Conservation (phyloP, 2,888 invertebrate genomes). For the Eustalomyia histrio region DNA sequence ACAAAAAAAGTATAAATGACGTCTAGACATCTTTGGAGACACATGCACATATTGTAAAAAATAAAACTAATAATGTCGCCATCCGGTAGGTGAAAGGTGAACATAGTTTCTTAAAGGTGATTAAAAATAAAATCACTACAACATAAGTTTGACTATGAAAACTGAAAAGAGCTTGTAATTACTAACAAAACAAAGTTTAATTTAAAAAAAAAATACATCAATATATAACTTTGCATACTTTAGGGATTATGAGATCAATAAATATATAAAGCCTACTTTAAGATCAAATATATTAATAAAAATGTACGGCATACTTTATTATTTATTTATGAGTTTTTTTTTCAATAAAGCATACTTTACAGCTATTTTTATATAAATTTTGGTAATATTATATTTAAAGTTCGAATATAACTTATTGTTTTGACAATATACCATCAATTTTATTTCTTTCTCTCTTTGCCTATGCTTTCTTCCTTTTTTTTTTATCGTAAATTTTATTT, state of each 20-base stretch:
- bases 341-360: slow-evolving; percentile 10
- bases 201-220: neutral
- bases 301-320: no score
- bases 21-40: slow-evolving; percentile 66
- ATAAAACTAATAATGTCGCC: slow-evolving; percentile 56
- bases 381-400: slow-evolving; percentile 6
- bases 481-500: slow-evolving; percentile 40
- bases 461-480: slow-evolving; percentile 10
- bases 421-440: slow-evolving; percentile 46
- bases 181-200: neutral
- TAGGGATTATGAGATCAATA: neutral
- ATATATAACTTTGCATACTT: neutral
- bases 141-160: neutral
- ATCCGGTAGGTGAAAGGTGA: slow-evolving; percentile 57
- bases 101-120: slow-evolving; percentile 47
- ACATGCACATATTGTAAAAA: slow-evolving; percentile 33
- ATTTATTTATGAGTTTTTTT: no score
- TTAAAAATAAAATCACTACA: slow-evolving; percentile 40
- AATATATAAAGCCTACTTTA: neutral
- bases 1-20: slow-evolving; percentile 63
- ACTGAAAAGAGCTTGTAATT: no score
- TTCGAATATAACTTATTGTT: slow-evolving; percentile 30
- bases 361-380: neutral
- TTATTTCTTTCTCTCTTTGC: slow-evolving; percentile 30
- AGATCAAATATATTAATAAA: neutral